phyloP scores from a whole-genome alignment of 2,113 vertebrate species.

The Porphyrio hochstetteri region DNA sequence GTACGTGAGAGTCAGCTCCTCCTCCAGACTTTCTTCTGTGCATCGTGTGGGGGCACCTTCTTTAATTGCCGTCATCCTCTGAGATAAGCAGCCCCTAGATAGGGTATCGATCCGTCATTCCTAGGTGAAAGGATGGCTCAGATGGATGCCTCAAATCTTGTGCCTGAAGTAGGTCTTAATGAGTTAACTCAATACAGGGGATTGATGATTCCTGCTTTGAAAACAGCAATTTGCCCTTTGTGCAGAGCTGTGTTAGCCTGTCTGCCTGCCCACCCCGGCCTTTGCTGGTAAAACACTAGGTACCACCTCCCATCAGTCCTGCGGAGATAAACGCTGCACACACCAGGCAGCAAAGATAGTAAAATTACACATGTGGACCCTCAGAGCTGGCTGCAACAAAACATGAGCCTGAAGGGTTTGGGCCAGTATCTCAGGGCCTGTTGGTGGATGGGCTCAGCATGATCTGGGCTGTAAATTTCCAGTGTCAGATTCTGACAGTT shows the following conservation, averaged over 20 bases:
- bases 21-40: background rate
- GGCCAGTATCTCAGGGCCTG: background rate
- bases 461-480: conserved; percentile 15
- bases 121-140: fast-evolving
- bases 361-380: background rate
- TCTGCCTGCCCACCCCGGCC: background rate
- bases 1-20: conserved; percentile 65
- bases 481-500: conserved; percentile 50
- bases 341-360: background rate
- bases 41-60: background rate
- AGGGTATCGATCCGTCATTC: fast-evolving
- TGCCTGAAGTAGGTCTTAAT: background rate
- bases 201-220: background rate
- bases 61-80: background rate
- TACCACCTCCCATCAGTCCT: background rate
- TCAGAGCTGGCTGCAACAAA: background rate
- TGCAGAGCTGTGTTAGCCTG: background rate
- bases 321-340: background rate
- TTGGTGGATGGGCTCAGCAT: background rate
- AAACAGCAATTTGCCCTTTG: background rate
- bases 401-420: background rate
- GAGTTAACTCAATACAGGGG: background rate
- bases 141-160: background rate
- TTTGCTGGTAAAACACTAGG: background rate
- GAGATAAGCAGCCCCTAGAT: background rate